Conservation (phyloP, 2,797 vertebrate genomes). For the Clarias laeviceps region DNA sequence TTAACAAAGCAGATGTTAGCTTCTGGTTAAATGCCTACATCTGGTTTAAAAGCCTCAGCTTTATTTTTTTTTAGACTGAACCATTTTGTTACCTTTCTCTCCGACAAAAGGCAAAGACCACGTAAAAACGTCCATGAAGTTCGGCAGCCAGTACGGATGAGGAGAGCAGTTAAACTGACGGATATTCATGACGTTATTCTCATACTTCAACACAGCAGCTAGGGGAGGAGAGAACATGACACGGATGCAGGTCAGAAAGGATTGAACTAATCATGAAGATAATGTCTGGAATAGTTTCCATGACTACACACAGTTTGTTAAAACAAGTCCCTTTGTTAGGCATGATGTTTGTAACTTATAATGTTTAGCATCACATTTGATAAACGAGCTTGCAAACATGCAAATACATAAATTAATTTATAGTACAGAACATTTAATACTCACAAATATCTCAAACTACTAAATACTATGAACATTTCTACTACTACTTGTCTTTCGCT, state of each 20-base stretch:
- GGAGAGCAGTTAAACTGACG: conserved; percentile 82
- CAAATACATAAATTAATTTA: no score
- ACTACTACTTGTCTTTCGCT: background rate
- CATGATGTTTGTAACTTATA: background rate
- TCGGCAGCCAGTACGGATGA: conserved; percentile 81
- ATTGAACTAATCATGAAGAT: no score
- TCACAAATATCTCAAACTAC: background rate
- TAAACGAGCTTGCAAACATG: no score
- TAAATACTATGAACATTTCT: background rate
- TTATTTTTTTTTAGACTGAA: background rate
- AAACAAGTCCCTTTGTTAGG: background rate
- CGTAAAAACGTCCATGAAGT: conserved; percentile 84
- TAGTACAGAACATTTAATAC: background rate
- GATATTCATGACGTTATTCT: conserved; percentile 84
- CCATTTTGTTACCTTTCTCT: conserved; percentile 74
- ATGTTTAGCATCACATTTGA: background rate
- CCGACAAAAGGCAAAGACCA: conserved; percentile 82
- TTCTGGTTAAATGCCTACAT: background rate
- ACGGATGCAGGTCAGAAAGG: background rate
- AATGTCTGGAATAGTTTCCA: background rate
- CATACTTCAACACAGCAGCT: conserved; percentile 81
- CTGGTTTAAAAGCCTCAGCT: background rate
- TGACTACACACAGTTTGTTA: background rate
- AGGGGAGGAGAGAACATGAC: conserved; percentile 11
- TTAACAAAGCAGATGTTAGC: background rate